These are phyloP conservation scores for Globia sparganii DNA, from an alignment of 2,888 invertebrate species.

Conservation along the genomic window DNA sequence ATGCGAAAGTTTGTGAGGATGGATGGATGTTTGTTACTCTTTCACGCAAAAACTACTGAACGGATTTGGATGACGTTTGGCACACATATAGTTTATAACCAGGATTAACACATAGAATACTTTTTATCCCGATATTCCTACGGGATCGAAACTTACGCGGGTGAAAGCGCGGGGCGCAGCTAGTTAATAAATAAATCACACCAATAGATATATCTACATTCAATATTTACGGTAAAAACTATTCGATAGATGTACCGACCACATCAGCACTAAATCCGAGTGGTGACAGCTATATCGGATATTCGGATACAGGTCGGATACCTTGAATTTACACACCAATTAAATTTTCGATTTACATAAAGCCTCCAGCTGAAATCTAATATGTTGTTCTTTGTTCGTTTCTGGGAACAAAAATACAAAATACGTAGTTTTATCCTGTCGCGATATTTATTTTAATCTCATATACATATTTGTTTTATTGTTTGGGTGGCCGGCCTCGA, in stretches of 20 bases:
- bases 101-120: no score
- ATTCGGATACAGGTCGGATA: conserved; percentile 4
- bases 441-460: background rate
- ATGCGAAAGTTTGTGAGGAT: no score
- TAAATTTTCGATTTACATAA: conserved; percentile 24
- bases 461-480: conserved; percentile 4
- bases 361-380: conserved; percentile 4
- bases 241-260: background rate
- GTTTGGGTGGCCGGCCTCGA: background rate
- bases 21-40: no score
- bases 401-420: conserved; percentile 6
- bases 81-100: no score
- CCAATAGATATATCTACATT: background rate
- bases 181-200: background rate
- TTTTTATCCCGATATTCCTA: no score
- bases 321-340: conserved; percentile 34
- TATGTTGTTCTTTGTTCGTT: conserved; percentile 12
- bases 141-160: no score
- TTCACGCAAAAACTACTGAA: no score
- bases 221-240: conserved; percentile 20
- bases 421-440: background rate
- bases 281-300: conserved; percentile 25
- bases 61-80: no score
- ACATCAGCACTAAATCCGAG: conserved; percentile 30
- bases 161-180: no score